These are phyloP conservation scores for Tympanoctomys barrerae DNA, from an alignment of 2,797 vertebrate species.

Conservation along the genomic window DNA sequence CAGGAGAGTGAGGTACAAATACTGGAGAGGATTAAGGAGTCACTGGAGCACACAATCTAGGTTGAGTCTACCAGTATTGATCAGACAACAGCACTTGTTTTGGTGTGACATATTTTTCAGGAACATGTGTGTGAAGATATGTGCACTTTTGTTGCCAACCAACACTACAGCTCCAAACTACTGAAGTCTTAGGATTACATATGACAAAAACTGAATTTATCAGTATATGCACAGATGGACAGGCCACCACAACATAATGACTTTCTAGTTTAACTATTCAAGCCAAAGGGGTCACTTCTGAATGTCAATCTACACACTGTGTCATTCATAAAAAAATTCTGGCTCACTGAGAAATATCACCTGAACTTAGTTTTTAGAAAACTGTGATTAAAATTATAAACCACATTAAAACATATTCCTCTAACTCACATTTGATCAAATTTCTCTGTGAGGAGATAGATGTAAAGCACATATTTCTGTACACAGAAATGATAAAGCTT, in stretches of 20 bases:
- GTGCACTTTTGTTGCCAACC: neutral
- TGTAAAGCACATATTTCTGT: neutral
- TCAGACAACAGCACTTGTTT: neutral
- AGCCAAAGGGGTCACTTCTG: neutral
- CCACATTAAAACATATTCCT: neutral
- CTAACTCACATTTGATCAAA: neutral
- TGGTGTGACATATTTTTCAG: neutral
- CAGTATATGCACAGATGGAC: neutral
- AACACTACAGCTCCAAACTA: neutral
- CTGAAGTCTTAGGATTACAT: neutral
- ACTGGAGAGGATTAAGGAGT: neutral
- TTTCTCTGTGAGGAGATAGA: neutral
- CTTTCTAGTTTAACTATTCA: neutral
- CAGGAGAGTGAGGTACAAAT: neutral
- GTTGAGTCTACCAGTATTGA: neutral
- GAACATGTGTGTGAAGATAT: neutral
- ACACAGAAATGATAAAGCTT: neutral
- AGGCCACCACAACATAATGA: neutral
- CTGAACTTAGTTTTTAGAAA: neutral
- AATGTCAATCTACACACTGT: neutral
- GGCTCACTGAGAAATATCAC: neutral
- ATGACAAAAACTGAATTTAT: neutral
- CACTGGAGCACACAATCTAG: neutral
- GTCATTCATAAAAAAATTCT: neutral
- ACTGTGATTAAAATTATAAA: neutral